phyloP scores from a whole-genome alignment of 2,113 vertebrate species.

The Tympanuchus pallidicinctus region DNA sequence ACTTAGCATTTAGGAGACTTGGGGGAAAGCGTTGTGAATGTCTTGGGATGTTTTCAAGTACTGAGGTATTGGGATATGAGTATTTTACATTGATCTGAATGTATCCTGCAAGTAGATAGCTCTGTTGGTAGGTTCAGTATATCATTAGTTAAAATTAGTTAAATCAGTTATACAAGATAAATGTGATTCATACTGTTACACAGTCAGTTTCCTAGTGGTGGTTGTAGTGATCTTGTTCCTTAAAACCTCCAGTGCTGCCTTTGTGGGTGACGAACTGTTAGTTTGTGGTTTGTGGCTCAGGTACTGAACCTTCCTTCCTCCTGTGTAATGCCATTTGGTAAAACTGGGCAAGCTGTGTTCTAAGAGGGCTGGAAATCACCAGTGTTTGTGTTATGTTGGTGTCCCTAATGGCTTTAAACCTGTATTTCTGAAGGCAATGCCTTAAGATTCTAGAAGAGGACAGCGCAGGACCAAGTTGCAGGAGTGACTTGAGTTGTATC shows the following conservation, averaged over 20 bases:
- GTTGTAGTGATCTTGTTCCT: neutral
- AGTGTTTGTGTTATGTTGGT: neutral
- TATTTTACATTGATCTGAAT: rapidly evolving
- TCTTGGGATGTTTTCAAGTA: neutral
- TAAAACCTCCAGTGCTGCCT: neutral
- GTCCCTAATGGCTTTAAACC: neutral
- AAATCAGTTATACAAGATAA: neutral
- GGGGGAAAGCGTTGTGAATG: neutral
- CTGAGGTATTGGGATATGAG: rapidly evolving
- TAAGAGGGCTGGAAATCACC: neutral
- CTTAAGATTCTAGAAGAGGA: neutral
- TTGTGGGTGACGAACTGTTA: neutral
- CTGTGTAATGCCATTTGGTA: neutral
- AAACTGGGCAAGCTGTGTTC: neutral
- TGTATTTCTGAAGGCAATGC: neutral
- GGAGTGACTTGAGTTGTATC: neutral
- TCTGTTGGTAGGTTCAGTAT: rapidly evolving
- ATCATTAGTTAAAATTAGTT: neutral
- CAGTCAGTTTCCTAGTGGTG: rapidly evolving
- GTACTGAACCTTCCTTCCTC: rapidly evolving
- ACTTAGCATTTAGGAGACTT: neutral
- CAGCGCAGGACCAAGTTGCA: neutral
- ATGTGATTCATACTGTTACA: rapidly evolving
- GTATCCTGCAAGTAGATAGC: neutral
- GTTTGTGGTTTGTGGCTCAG: rapidly evolving